Percentiles rank a stretch among this genome's conserved stretches.
phyloP scores from a whole-genome alignment of 2,113 vertebrate genomes.

The Varanus komodoensis region DNA sequence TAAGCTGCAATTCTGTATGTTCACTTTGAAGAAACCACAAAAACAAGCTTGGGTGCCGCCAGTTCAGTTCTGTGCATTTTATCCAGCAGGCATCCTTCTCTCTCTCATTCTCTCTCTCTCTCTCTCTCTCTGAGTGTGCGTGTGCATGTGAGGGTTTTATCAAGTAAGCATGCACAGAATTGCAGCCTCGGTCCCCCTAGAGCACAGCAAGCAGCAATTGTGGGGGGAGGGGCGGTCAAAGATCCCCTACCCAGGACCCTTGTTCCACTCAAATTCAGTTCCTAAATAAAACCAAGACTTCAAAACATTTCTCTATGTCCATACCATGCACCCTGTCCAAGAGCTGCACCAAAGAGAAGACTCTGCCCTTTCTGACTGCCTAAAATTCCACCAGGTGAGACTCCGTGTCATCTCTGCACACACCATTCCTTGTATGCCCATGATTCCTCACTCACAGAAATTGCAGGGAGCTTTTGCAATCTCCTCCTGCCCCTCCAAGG shows the following conservation, averaged over 20 bases:
- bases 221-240: neutral
- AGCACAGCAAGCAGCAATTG: neutral
- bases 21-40: neutral
- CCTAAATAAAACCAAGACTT: neutral
- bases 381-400: neutral
- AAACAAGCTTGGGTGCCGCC: neutral
- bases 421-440: too few relatives aligned
- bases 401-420: too few relatives aligned
- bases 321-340: neutral
- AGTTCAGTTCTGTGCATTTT: neutral
- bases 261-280: neutral
- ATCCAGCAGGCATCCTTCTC: neutral
- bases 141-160: too few relatives aligned
- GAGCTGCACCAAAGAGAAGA: neutral
- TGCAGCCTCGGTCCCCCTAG: neutral
- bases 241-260: too few relatives aligned
- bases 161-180: neutral
- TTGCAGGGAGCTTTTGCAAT: too few relatives aligned
- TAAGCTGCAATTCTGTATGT: neutral
- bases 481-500: too few relatives aligned
- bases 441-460: too few relatives aligned
- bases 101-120: too few relatives aligned
- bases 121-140: too few relatives aligned
- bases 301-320: neutral
- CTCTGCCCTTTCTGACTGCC: neutral